Percentiles rank a stretch among this genome's conserved stretches.
Conservation (phyloP, 2,113 vertebrate genomes). For the Arvicanthis niloticus region DNA sequence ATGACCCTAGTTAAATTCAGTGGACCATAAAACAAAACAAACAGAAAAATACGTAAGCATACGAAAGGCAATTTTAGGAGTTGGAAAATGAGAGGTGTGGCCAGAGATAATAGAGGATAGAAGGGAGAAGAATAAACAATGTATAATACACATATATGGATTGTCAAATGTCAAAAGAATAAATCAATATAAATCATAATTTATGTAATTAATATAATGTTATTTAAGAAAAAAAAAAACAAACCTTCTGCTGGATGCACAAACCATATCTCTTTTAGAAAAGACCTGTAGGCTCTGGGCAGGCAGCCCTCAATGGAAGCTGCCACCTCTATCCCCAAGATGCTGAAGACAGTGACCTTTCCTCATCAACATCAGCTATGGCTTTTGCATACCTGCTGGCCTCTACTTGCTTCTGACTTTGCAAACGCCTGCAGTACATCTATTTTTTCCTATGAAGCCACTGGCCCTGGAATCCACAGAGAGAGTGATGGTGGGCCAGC, state of each 20-base stretch:
- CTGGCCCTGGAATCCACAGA: neutral
- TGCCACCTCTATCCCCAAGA: rapidly evolving
- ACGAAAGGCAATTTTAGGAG: neutral
- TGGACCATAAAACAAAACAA: neutral
- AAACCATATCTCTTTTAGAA: neutral
- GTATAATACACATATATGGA: neutral
- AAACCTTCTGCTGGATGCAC: neutral
- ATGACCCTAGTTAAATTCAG: neutral
- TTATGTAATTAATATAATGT: neutral
- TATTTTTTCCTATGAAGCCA: neutral
- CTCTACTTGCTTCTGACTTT: neutral
- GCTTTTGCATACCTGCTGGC: neutral
- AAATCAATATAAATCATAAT: neutral
- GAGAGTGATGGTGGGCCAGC: neutral
- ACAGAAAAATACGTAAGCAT: neutral
- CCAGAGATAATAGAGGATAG: neutral
- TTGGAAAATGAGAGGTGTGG: neutral
- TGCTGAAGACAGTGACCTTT: neutral
- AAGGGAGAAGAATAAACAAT: neutral
- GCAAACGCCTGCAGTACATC: neutral
- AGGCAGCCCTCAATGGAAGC: neutral
- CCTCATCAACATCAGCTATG: neutral
- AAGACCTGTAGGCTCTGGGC: rapidly evolving
- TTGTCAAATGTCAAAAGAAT: neutral
- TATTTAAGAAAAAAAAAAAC: no score